Base-by-base conservation (phyloP, 2,797 vertebrate genomes). In the Acipenser ruthenus region DNA sequence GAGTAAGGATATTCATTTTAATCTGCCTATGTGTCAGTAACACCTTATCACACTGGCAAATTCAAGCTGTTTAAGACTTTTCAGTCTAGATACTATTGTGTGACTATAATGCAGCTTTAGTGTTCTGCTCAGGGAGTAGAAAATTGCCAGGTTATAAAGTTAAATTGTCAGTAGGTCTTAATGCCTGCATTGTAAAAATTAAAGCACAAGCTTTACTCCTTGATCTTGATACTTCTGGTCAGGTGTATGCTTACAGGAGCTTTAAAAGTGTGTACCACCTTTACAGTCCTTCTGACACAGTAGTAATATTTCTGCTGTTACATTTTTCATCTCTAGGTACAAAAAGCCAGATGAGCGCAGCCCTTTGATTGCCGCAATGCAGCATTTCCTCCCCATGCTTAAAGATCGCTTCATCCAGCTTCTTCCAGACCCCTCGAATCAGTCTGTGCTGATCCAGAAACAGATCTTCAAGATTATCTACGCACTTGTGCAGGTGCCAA, bases 381-480 rank as follows among this genome's bases (percentile, higher is more conserved):
- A 98, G 84, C 95, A 97, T 82, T 99, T 99, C 77, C 90, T 99
- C 84, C 96, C 97, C 66, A 93, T 97, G 90, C 79, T 99, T 78
- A 98, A 97, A 78, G 94, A 98, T 12, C 91, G 95, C 63, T 98
- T 97, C 69, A 97, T 98, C 76, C 95, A 95, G 74, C 91, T 99
- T 72, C 87, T 98, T 70, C 88, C 84, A 37, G 94, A 99, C 78
- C 89, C 90, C 52, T 98, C 95, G 72, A 93, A 92, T 65, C 95
- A 98, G 15, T 98, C 97, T 72, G 95, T 99, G 66, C 92, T 99
- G 63, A 94, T 99, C 68, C 97, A 99, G 84, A 99, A 99, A 85
- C 96, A 99, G 73, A 98, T 99, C 86, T 97, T 99, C 79, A 99
- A 99, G 90, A 99, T 99, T 81, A 94, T 99, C 79, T 99, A 99